Base-by-base conservation (phyloP, 2,113 vertebrate genomes). In the Apodemus speciosus region DNA sequence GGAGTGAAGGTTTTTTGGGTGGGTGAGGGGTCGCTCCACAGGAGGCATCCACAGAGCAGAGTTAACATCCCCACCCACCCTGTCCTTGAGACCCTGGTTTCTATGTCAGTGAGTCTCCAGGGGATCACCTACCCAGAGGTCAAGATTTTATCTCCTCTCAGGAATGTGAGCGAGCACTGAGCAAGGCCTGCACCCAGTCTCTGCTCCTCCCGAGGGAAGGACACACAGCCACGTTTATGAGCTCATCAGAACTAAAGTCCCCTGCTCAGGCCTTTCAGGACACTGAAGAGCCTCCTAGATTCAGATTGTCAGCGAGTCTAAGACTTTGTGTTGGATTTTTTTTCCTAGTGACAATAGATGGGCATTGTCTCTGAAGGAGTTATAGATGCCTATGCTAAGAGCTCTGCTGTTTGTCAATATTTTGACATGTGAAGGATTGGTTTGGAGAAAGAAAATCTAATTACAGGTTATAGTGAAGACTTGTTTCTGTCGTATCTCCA, bases 401-500 rank as follows among this genome's bases (percentile, higher is more conserved):
- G 43, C 89, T 71, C 62, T 75, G 71, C 49, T 93, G 85, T 95
- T 93, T 95, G 94, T 95, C 92, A 96, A 92, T 95, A 90, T 96
- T 97, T 95, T 94, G 96, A 94, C 92, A 73, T 79, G 40, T 85
- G 91, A 95, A 73, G 69, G 81, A 93, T 96, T 85, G 90, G 77
- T 94, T 94, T 95, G 83, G 46, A 79, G 76, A n/a, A 84, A 80
- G 92, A 94, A 93, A 94, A 95, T 81, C 80, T 88, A 85, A 94
- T 89, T 77, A 73, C 53, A 80, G 91, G 77, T 94, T 95, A 58
- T 66, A 49, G 94, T 66, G 64, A 75, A 95, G 91, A 72, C 60
- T 88, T 72, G 66, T 46, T 46, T 84, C 46, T 94, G 90, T 89
- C 80, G 7, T 49, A 27, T 85, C 35, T 46, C 94, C 62, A 4